Conservation (phyloP, 2,888 invertebrate species). For the Bhutanitis thaidina region DNA sequence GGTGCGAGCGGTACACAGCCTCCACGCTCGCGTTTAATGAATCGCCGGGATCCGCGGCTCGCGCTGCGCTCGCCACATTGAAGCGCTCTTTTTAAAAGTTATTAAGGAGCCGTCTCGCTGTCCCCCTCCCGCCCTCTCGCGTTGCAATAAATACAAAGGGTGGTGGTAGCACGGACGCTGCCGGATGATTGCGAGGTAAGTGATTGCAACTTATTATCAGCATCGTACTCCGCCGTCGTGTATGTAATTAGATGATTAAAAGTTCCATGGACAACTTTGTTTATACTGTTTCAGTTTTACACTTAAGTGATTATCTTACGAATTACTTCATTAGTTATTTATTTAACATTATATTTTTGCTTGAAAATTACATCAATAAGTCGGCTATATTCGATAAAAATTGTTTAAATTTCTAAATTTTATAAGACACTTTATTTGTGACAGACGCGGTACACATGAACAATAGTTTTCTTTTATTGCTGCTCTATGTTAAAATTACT, state of each 20-base stretch:
- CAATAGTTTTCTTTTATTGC: background rate
- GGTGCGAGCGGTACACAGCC: slow-evolving; percentile 57
- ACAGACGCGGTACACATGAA: too few species aligned
- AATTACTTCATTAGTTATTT: too few species aligned
- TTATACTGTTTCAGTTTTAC: background rate
- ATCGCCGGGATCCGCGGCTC: slow-evolving; percentile 74
- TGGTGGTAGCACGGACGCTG: slow-evolving; percentile 30
- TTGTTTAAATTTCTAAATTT: too few species aligned
- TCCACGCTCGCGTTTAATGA: slow-evolving; percentile 74
- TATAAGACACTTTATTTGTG: too few species aligned
- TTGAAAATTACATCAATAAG: too few species aligned
- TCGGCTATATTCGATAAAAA: too few species aligned
- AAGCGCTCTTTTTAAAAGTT: slow-evolving; percentile 69
- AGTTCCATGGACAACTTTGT: slow-evolving; percentile 15
- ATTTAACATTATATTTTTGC: too few species aligned
- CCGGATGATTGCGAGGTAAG: slow-evolving; percentile 50
- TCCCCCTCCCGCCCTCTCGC: slow-evolving; percentile 66
- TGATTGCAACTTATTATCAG: slow-evolving; percentile 18
- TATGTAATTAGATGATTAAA: slow-evolving; percentile 19
- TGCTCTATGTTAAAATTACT: slow-evolving; percentile 3
- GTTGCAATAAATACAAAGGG: slow-evolving; percentile 52
- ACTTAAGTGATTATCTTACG: too few species aligned
- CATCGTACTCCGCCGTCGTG: background rate
- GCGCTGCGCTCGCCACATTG: slow-evolving; percentile 63
- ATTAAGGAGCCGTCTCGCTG: slow-evolving; percentile 53